Evolutionary conservation across 2,797 vertebrate species (phyloP), one percentile per base, ranked within the genome.

Genomic region (Eidolon dupreanum): DNA sequence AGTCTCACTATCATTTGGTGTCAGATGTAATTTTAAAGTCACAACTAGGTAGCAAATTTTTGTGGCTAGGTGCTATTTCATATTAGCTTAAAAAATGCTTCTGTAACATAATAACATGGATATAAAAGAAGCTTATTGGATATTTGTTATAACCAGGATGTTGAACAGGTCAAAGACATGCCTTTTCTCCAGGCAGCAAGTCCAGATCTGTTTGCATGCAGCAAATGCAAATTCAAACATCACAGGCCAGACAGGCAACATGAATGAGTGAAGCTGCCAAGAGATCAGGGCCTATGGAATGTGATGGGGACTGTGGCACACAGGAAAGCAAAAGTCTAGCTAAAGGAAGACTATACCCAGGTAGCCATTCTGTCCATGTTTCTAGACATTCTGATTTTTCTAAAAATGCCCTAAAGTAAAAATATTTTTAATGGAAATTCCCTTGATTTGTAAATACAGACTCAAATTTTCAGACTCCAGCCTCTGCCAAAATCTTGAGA

Each of bases 201-300:
- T 49, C 17, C 2, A 19, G 33, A n/a, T 78, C 43, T 46, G 11
- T 33, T 19, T 26, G 46, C 68, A 68, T 5, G 71, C 17, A 77
- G 28, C 22, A 26, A 19, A 1, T 26, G 55, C 46, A 26, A 26
- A 49, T 15, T n/a, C 74, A 28, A n/a, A 65, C 10, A 53, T 8
- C 2, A 71, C 19, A 77, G 49, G 61, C 31, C 9, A 57, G 65
- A 13, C 7, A 57, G 65, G n/a, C 4, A 8, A 55, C 53, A n/a
- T 8, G 53, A 81, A 15, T 8, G 49, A 53, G 10, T 22, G 5
- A 68, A 55, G 31, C 41, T 75, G 36, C 13, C 43, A 13, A 38
- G 13, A 12, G 4, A 6, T 8, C 19, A 4, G n/a, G 36, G 2
- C 9, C 7, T 2, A 0, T 24, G 53, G 15, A 46, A 17, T 0